phyloP scores from a whole-genome alignment of 2,113 vertebrate species.

The Vulpes vulpes region DNA sequence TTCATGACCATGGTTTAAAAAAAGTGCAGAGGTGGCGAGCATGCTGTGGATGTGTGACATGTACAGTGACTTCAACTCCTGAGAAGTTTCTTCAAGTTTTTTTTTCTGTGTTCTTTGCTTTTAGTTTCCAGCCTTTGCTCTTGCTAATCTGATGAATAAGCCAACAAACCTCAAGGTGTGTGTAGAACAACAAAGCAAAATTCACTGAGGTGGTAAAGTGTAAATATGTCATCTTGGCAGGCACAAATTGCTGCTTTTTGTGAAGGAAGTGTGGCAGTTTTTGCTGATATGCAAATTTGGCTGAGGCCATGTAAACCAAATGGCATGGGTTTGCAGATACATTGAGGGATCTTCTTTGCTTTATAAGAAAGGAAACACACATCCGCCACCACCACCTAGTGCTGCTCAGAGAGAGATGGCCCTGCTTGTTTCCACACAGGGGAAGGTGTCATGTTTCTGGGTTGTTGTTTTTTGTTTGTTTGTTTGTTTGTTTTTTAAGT shows the following conservation, averaged over 20 bases:
- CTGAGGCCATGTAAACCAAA: not conserved
- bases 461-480: not conserved
- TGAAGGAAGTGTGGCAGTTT: not conserved
- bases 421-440: not conserved
- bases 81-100: not conserved
- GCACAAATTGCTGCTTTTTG: not conserved
- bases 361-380: not conserved
- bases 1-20: not conserved
- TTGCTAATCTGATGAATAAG: not conserved
- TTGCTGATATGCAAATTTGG: not conserved
- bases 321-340: not conserved
- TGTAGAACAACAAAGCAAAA: not conserved
- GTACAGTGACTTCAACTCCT: not conserved
- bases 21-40: no score
- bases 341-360: not conserved
- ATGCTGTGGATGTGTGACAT: not conserved
- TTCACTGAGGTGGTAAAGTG: not conserved
- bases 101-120: not conserved
- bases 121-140: not conserved
- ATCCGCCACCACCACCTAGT: not conserved
- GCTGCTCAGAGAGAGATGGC: not conserved
- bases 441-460: not conserved
- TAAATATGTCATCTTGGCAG: not conserved
- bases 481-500: no score
- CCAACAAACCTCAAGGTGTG: not conserved